Evolutionary conservation across 1,140 invertebrate species (phyloP).

Genomic region (Hetaerina americana): DNA sequence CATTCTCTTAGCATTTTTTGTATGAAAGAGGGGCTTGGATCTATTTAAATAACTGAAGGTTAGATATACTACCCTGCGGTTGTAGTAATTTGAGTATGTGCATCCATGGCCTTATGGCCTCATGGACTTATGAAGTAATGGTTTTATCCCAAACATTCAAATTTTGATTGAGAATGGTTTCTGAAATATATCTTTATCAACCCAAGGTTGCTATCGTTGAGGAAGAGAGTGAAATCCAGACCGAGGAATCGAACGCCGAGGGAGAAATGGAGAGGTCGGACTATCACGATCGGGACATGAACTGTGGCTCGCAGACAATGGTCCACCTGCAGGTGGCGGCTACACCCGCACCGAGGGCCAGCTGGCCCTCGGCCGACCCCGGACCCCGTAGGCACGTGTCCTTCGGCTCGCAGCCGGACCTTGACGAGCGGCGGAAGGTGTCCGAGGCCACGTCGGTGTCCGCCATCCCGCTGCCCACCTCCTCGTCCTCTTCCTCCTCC

Average conservation of each 20-base stretch:
- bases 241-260: not conserved
- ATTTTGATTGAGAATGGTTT: no score
- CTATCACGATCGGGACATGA: not conserved
- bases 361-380: constrained; percentile 54
- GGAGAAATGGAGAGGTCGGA: not conserved
- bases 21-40: no score
- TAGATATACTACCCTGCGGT: no score
- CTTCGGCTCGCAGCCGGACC: constrained; percentile 53
- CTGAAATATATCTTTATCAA: not conserved
- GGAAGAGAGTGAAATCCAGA: not conserved
- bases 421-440: constrained; percentile 28
- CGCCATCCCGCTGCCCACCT: constrained; percentile 13
- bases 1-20: no score
- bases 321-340: constrained; percentile 54
- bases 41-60: no score
- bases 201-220: not conserved
- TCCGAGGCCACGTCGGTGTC: not conserved
- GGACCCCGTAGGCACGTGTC: constrained; percentile 34
- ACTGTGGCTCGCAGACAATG: constrained; percentile 49
- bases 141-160: no score
- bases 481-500: constrained; percentile 41
- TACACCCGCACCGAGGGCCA: constrained; percentile 56
- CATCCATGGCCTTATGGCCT: no score
- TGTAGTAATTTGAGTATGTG: no score
- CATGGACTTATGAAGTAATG: no score